phyloP scores from a whole-genome alignment of 2,113 vertebrate species.

The Suricata suricatta region DNA sequence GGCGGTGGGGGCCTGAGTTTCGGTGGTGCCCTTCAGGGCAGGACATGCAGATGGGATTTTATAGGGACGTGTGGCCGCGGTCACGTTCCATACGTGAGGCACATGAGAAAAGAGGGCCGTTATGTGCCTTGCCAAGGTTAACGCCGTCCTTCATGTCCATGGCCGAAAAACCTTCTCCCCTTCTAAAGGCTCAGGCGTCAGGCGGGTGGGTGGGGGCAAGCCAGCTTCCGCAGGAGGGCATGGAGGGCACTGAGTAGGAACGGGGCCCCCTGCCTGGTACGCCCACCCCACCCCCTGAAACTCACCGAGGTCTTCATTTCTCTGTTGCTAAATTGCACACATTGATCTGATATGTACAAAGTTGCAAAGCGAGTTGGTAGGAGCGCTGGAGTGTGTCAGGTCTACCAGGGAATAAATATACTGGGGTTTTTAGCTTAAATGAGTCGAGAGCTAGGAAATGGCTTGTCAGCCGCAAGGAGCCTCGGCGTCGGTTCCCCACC shows the following conservation, averaged over 20 bases:
- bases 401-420: conserved; percentile 66
- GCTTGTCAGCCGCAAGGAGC: conserved; percentile 10
- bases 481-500: not conserved
- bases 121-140: not conserved
- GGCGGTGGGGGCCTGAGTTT: not conserved
- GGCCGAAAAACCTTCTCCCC: not conserved
- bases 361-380: conserved; percentile 65
- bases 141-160: not conserved
- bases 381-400: conserved; percentile 64
- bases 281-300: not conserved
- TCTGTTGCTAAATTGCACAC: conserved; percentile 61
- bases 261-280: not conserved
- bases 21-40: not conserved
- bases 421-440: conserved; percentile 64
- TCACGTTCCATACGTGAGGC: not conserved
- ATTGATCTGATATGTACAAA: conserved; percentile 69
- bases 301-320: conserved; percentile 64
- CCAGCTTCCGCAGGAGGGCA: not conserved
- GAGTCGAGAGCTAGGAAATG: conserved; percentile 31
- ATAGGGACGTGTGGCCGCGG: not conserved
- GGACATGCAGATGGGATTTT: not conserved
- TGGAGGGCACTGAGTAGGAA: not conserved
- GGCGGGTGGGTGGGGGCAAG: not conserved
- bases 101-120: not conserved
- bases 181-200: not conserved